Evolutionary conservation across 2,113 vertebrate species (phyloP).

Genomic region (Neogale vison): DNA sequence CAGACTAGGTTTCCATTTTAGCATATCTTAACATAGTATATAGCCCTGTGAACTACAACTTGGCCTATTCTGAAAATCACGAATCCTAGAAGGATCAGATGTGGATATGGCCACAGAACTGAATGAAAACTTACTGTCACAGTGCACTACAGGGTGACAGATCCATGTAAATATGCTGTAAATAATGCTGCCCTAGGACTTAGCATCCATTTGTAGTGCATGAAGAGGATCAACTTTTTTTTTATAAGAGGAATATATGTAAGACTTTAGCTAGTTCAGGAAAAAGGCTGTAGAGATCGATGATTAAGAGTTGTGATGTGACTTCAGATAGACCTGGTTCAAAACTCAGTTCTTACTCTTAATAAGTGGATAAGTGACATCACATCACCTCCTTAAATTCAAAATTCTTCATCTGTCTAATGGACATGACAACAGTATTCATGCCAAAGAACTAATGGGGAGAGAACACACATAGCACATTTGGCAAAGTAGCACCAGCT

Average conservation of each 20-base stretch:
- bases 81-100: neutral
- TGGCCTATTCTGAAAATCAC: neutral
- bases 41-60: neutral
- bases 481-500: neutral
- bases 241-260: neutral
- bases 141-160: neutral
- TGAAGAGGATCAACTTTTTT: neutral
- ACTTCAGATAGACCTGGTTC: neutral
- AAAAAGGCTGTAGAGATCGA: neutral
- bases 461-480: neutral
- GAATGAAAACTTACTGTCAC: neutral
- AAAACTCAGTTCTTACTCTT: neutral
- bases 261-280: neutral
- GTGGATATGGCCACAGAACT: neutral
- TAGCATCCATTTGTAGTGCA: neutral
- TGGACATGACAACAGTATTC: neutral
- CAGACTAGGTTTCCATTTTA: neutral
- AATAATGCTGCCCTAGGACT: neutral
- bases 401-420: neutral
- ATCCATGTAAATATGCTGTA: neutral
- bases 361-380: neutral
- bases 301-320: neutral
- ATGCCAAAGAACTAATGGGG: neutral
- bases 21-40: neutral
- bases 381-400: neutral